A percentile compares a stretch with the other conserved stretches of the same genome.
Conservation (phyloP, 2,797 vertebrate species). For the Acanthornis magna region DNA sequence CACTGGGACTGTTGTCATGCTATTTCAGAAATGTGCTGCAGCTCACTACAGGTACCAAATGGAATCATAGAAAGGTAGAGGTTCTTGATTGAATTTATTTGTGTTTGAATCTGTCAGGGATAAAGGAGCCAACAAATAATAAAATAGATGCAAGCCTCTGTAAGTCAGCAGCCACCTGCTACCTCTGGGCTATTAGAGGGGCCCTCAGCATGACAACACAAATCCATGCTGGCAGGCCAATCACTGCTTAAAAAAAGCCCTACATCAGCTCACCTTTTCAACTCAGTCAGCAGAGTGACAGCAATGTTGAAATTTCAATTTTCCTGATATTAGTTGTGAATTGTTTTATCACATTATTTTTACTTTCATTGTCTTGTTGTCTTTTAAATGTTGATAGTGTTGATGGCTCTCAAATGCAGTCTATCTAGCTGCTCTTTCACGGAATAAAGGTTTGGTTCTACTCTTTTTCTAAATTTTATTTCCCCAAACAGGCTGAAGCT, state of each 20-base stretch:
- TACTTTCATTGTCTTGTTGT: neutral
- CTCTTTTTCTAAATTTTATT: neutral
- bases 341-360: conserved; percentile 67
- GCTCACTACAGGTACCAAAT: conserved; percentile 70
- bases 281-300: conserved; percentile 59
- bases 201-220: conserved; percentile 70
- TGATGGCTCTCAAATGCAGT: conserved; percentile 41
- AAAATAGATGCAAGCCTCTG: conserved; percentile 73
- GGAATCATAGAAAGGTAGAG: conserved; percentile 60
- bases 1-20: conserved; percentile 71
- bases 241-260: conserved; percentile 65
- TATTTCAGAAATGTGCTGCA: conserved; percentile 67
- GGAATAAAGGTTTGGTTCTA: neutral
- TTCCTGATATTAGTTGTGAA: conserved; percentile 60
- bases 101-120: conserved; percentile 71
- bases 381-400: conserved; percentile 53
- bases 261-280: conserved; percentile 26
- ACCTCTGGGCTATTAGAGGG: conserved; percentile 62
- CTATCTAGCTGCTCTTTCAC: neutral
- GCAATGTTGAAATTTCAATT: conserved; percentile 54
- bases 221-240: conserved; percentile 72
- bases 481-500: neutral
- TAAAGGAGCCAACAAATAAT: conserved; percentile 77
- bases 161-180: conserved; percentile 74
- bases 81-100: conserved; percentile 67